Conservation (phyloP, 2,797 vertebrate species). For the Poeciliopsis gracilis region DNA sequence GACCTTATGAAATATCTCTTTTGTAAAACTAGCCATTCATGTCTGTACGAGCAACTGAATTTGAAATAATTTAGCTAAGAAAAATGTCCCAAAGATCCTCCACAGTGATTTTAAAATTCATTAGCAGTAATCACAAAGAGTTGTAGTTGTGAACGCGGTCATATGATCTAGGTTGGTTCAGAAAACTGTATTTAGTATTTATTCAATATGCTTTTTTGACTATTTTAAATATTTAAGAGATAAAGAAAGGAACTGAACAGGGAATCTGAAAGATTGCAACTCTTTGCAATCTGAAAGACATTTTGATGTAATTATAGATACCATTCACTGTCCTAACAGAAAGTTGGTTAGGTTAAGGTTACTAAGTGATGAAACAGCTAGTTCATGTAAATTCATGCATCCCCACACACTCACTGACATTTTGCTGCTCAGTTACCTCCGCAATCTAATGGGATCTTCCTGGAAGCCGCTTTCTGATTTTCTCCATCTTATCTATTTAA, state of each 20-base stretch:
- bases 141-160: too few relatives aligned
- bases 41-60: too few relatives aligned
- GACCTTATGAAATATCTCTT: neutral
- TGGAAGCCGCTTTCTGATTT: slow-evolving; percentile 13
- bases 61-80: too few relatives aligned
- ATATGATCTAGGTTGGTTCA: neutral
- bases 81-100: neutral
- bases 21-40: neutral
- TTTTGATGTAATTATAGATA: neutral
- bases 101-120: too few relatives aligned
- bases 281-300: neutral
- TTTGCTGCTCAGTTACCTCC: slow-evolving; percentile 5
- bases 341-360: neutral
- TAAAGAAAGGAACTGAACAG: neutral
- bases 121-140: neutral
- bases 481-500: slow-evolving; percentile 29
- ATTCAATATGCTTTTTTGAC: neutral
- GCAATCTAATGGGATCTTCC: slow-evolving; percentile 20
- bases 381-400: neutral
- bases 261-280: neutral
- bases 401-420: neutral
- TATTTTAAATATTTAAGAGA: neutral
- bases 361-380: neutral
- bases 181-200: neutral
- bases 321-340: neutral